Base-by-base conservation (phyloP, 2,797 vertebrate species). In the Setipinna tenuifilis region DNA sequence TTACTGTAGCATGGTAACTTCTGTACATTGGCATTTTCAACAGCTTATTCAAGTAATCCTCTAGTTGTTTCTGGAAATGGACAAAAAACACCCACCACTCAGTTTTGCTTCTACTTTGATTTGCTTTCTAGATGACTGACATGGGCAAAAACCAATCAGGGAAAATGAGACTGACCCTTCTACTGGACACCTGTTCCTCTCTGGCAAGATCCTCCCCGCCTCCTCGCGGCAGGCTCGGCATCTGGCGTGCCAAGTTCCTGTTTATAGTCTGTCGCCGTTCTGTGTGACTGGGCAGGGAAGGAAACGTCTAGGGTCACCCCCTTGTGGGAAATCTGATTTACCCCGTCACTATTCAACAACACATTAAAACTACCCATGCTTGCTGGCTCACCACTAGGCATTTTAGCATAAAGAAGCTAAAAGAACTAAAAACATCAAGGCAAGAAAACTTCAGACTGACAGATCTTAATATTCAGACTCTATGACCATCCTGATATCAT, bases 31-130 rank as follows among this genome's bases (percentile, higher is more conserved):
- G 94, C 97, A 97, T 98, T 93, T 95, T 97, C 5, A 99, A 94
- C 90, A 99, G 95, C 23, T 96, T 98, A 85, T 97, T 97, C 93
- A 99, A 88, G 91, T 99, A 99, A 91, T 99, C 98, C 88, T 99
- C 98, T 84, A 99, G 94, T 90, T 99, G 98, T 93, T 96, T 99
- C 98, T 99, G 87, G 83, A 83, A 86, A 86, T 61, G 93, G 95
- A 86, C 3, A 28, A 16, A 41, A 16, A 86, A 83, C 31, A 78
- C n/a, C n/a, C 21, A 84, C 25, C 78, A 75, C 58, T 61, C 21
- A 54, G 35, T 58, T 41, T 86, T 25, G 82, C 78, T 78, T 21
- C 44, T 31, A 35, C 65, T 71, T 71, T 14, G 17, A 54, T 54
- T 54, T 14, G 50, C 50, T 54, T 54, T 78, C 71, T 21, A 78